Percentiles rank a stretch among this genome's conserved stretches.
These are phyloP conservation scores for Micromys minutus DNA, from an alignment of 2,113 vertebrate species.

Conservation along the genomic window DNA sequence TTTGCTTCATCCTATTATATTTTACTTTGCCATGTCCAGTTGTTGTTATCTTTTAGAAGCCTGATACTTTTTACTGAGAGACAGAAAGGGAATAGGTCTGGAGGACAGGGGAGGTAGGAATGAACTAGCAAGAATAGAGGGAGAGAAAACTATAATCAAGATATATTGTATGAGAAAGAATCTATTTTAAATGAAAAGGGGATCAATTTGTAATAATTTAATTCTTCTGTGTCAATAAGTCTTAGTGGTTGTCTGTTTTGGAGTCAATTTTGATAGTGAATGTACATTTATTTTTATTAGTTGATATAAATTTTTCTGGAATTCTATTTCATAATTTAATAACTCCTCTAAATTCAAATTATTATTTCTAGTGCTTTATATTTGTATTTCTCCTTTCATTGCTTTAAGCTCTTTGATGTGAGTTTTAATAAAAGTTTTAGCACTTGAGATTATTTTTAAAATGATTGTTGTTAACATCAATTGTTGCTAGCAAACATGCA, in stretches of 20 bases:
- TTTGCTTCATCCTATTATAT: not conserved
- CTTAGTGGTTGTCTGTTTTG: slow-evolving; percentile 11
- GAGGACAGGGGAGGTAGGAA: not conserved
- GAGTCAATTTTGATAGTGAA: not conserved
- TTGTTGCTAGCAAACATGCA: not conserved
- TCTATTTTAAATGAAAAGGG: not conserved
- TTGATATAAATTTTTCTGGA: not conserved
- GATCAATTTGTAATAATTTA: not conserved
- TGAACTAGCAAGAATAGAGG: not conserved
- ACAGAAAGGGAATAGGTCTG: not conserved
- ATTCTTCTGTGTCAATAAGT: slow-evolving; percentile 30
- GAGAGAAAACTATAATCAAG: not conserved
- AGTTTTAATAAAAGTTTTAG: not conserved
- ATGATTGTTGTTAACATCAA: too few relatives aligned
- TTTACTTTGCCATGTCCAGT: not conserved
- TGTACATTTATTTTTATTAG: not conserved
- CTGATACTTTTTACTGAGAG: not conserved
- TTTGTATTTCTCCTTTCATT: not conserved
- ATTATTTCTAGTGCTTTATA: not conserved
- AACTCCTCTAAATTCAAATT: not conserved
- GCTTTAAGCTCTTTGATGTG: not conserved
- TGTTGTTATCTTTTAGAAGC: not conserved
- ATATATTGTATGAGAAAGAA: not conserved
- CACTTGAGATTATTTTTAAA: not conserved
- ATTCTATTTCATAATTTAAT: not conserved